Evolutionary conservation across 2,113 vertebrate species (phyloP), one percentile per base, ranked within the genome.

Genomic region (Thunnus thynnus): DNA sequence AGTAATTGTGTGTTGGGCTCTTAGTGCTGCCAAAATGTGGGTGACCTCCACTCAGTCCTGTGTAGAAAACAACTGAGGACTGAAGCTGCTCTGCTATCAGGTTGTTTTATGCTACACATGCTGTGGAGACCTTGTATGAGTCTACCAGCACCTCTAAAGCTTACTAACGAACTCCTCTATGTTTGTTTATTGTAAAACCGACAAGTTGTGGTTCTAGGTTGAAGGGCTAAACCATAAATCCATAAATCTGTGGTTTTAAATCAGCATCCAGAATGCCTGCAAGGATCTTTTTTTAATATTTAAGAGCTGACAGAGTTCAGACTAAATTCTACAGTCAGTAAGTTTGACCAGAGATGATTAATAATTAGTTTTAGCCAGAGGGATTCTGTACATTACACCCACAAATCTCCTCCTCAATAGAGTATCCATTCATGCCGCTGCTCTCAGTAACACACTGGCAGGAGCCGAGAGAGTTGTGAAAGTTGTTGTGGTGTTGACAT

Each of bases 261-360:
- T 22, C 0, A 56, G 36, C 17, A 8, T 36, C 5, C 32, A 48
- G 47, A 41, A 52, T 5, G 13, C 30, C 11, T 62, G 60, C 12
- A 41, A 13, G 50, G 22, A 17, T 48, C 8, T 3, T 32, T 41
- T 22, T 68, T 50, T 1, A 48, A 6, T 16, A 57, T 75, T 66
- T 48, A 27, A 70, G 54, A 25, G 20, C 9, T 41, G 36, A 41
- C 36, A 41, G 36, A 36, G 36, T 41, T 41, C 36, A 41, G 6
- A 41, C 2, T 41, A 41, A 41, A 41, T 41, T 41, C 36, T 41
- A 9, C 58, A n/a, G 41, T 74, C 54, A 47, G 22, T 55, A 13
- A 7, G 13, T 76, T 14, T 46, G 22, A 64, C 46, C 11, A 56
- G 52, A 16, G 64, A 56, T 56, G 50, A 80, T 58, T 48, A 54